Conservation (phyloP, 1,140 invertebrate species). For the Physella acuta region DNA sequence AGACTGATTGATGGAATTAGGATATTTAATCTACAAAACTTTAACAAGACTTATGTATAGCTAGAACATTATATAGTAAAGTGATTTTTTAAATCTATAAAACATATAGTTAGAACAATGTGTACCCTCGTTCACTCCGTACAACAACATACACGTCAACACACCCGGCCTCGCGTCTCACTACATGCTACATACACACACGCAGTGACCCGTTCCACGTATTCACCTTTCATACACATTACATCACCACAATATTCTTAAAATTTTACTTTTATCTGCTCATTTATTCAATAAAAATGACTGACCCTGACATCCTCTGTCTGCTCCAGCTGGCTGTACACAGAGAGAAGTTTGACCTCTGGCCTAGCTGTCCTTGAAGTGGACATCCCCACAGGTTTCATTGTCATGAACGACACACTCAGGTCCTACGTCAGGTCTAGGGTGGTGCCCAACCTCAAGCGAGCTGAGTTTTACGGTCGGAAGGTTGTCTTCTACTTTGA, state of each 20-base stretch:
- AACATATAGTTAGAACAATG: too few relatives aligned
- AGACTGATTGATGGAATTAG: too few relatives aligned
- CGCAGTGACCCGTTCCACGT: not conserved
- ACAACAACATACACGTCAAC: too few relatives aligned
- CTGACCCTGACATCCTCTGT: not conserved
- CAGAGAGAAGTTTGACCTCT: conserved; percentile 37
- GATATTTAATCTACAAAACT: too few relatives aligned
- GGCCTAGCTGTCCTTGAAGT: conserved; percentile 91
- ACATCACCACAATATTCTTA: not conserved
- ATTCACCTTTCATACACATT: not conserved
- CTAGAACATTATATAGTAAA: not conserved
- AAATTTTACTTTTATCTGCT: not conserved
- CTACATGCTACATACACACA: too few relatives aligned
- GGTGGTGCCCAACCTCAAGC: conserved; percentile 75
- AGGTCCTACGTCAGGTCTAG: conserved; percentile 77
- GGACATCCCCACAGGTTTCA: conserved; percentile 89
- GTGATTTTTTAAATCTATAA: not conserved
- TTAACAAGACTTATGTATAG: not conserved
- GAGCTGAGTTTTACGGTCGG: conserved; percentile 78
- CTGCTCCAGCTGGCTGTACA: conserved; percentile 45
- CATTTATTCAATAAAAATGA: not conserved
- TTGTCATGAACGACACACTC: conserved; percentile 86
- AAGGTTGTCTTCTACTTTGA: conserved; percentile 93
- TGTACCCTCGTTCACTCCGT: too few relatives aligned
- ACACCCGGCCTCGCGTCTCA: too few relatives aligned